Conservation (phyloP, 1,140 invertebrate species). For the Dreissena polymorpha region DNA sequence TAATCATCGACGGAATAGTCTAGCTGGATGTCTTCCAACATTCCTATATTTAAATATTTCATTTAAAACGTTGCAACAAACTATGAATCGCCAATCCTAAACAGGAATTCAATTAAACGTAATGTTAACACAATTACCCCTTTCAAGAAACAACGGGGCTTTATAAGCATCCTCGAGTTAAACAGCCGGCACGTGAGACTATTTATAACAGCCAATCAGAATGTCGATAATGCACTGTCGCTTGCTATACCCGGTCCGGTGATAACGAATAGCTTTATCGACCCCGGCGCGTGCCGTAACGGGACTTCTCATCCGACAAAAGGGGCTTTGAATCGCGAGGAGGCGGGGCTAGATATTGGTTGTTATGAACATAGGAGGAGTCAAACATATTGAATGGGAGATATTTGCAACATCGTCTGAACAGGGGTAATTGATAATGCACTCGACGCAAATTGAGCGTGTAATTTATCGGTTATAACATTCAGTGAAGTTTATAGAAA, state of each 20-base stretch:
- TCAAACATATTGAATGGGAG: too few species aligned
- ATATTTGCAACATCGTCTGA: too few species aligned
- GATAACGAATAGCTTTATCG: slow-evolving; percentile 33
- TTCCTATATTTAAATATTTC: slow-evolving; percentile 1
- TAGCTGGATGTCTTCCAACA: slow-evolving; percentile 51
- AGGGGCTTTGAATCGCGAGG: too few species aligned
- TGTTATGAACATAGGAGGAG: too few species aligned
- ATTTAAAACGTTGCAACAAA: neutral
- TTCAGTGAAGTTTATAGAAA: too few species aligned
- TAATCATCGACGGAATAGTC: slow-evolving; percentile 50
- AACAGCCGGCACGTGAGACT: slow-evolving; percentile 40
- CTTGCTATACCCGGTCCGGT: slow-evolving; percentile 36
- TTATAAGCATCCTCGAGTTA: neutral
- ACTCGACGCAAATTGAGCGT: too few species aligned
- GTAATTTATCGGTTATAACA: too few species aligned
- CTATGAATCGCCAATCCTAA: neutral
- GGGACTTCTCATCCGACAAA: neutral
- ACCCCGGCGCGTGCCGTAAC: slow-evolving; percentile 50
- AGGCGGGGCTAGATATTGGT: too few species aligned
- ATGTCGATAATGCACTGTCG: slow-evolving; percentile 18
- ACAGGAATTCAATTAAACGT: neutral
- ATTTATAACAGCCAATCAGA: slow-evolving; percentile 46
- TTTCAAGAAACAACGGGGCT: neutral
- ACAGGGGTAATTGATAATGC: too few species aligned
- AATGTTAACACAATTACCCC: neutral